These are phyloP conservation scores for Hyposoter didymator DNA, from an alignment of 2,888 invertebrate species.

Conservation along the genomic window DNA sequence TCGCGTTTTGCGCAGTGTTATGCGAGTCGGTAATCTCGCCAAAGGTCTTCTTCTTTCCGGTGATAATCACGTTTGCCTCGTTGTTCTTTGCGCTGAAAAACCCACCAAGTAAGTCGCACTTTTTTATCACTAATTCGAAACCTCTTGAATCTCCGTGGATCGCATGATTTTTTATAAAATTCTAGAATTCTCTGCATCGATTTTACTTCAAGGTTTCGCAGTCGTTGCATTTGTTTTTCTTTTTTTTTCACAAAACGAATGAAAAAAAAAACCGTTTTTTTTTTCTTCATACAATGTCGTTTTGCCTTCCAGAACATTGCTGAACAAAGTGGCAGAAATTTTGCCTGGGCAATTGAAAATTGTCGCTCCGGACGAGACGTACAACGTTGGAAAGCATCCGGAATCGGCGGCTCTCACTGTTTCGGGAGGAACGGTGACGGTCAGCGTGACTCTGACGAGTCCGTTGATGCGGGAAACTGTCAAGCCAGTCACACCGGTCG, in stretches of 20 bases:
- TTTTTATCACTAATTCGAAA: not conserved
- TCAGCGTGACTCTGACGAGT: conserved; percentile 96
- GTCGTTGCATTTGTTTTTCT: too few relatives aligned
- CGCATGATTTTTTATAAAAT: too few relatives aligned
- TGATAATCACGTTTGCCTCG: conserved; percentile 95
- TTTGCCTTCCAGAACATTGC: conserved; percentile 86
- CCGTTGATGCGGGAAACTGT: conserved; percentile 94
- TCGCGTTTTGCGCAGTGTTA: conserved; percentile 96
- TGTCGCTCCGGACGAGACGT: conserved; percentile 90
- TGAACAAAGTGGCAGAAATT: conserved; percentile 94
- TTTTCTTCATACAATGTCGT: not conserved
- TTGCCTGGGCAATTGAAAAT: conserved; percentile 92
- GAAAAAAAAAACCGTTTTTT: not conserved
- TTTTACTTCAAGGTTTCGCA: too few relatives aligned
- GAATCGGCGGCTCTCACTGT: conserved; percentile 95
- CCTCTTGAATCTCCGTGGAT: too few relatives aligned
- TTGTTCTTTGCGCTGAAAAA: conserved; percentile 97
- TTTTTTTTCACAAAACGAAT: too few relatives aligned
- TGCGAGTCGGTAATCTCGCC: conserved; percentile 97
- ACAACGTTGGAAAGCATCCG: conserved; percentile 93
- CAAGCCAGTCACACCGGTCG: conserved; percentile 75
- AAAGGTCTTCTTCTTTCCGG: conserved; percentile 95
- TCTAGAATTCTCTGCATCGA: too few relatives aligned
- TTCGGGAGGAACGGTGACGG: conserved; percentile 91
- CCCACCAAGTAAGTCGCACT: conserved; percentile 88